Base-by-base conservation (phyloP, 2,888 invertebrate genomes). In the Rhaphigaster nebulosa region DNA sequence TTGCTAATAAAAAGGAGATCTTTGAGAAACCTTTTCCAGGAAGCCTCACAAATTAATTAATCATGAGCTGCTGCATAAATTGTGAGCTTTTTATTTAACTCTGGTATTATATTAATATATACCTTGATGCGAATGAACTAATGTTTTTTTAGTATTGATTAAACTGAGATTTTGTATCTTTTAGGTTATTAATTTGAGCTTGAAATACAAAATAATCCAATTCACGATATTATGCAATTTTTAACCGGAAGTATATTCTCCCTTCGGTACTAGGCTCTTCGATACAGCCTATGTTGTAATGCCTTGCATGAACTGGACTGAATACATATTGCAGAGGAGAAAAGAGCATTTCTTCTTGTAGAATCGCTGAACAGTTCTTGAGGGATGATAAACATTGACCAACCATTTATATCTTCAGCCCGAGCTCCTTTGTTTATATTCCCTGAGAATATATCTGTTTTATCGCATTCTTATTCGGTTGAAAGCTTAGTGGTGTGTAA, bases 321-420 rank as follows among this genome's bases (percentile, higher is more conserved):
- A 76, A 76, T 76, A 38, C 4, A 8, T 38, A n/a, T 56, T 56
- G 23, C 56, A 76, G 23, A 23, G 20, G 6, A 8, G 26, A 29
- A 38, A 38, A 23, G 70, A 18, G 65, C 29, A 29, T 65, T 76
- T 23, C 70, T 76, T 76, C 34, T 23, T 10, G 38, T 38, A 38
- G 6, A 65, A 76, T 76, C 70, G 20, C 15, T 20, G 70, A 34
- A 76, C 20, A 76, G 70, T 38, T 38, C 20, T 20, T 76, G 34
- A 76, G 38, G 38, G 38, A 76, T 76, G 70, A 20, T 76, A 76
- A 76, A 76, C 70, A 76, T 76, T 76, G 70, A 76, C 70, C 70
- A 20, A 38, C 70, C 70, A 76, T 76, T 76, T 76, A 6, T 76
- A 76, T 76, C 70, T 76, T 38, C 70, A 8, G 6, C 15, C 20